phyloP scores from a whole-genome alignment of 2,113 vertebrate species.

The Ophthalmolycus amberensis region DNA sequence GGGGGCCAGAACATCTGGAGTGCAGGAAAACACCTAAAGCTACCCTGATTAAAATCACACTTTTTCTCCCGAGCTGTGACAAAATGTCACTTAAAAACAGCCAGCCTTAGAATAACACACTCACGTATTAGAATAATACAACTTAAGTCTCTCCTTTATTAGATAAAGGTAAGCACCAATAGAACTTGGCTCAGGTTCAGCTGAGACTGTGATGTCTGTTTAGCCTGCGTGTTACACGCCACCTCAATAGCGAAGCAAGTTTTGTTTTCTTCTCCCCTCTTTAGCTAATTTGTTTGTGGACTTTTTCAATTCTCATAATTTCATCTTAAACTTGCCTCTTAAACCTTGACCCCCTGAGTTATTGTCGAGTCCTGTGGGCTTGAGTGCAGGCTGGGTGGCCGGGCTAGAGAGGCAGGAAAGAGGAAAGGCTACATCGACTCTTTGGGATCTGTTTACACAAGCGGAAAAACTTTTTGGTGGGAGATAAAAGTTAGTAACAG shows the following conservation, averaged over 20 bases:
- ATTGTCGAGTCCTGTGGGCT: constrained; percentile 65
- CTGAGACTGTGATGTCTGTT: constrained; percentile 79
- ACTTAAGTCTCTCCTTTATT: constrained; percentile 75
- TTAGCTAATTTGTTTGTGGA: constrained; percentile 88
- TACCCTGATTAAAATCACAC: constrained; percentile 79
- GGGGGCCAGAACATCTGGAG: constrained; percentile 76
- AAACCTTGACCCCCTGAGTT: constrained; percentile 86
- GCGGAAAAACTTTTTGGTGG: constrained; percentile 85
- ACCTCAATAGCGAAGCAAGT: constrained; percentile 68
- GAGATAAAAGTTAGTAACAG: constrained; percentile 90
- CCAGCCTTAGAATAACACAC: constrained; percentile 74
- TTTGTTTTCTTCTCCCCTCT: constrained; percentile 68
- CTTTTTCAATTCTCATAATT: constrained; percentile 92
- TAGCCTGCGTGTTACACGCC: constrained; percentile 83
- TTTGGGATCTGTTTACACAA: constrained; percentile 91
- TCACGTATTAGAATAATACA: constrained; percentile 73
- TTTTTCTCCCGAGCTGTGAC: constrained; percentile 71
- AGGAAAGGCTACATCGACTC: constrained; percentile 68
- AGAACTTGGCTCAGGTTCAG: constrained; percentile 57
- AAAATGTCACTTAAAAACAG: constrained; percentile 76
- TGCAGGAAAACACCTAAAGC: constrained; percentile 77
- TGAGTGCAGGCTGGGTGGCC: constrained; percentile 72
- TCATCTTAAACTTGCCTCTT: constrained; percentile 91
- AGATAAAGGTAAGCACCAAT: constrained; percentile 69
- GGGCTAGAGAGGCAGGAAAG: constrained; percentile 60